A percentile compares a stretch with the other conserved stretches of the same genome.
These are phyloP conservation scores for Doryteuthis pealeii DNA, from an alignment of 1,140 invertebrate species.

Conservation along the genomic window DNA sequence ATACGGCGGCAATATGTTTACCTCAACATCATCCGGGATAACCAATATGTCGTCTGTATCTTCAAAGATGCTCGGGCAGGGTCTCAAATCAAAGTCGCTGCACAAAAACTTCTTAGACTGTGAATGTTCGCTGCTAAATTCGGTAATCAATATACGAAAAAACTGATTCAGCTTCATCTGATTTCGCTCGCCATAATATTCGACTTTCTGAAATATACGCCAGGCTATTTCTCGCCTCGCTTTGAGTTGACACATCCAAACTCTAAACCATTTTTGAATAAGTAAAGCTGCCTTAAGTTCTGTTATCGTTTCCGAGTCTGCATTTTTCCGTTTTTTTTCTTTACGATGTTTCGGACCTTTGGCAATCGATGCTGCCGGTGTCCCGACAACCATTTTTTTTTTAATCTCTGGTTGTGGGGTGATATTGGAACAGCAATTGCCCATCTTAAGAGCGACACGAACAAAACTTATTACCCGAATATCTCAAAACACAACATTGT, in stretches of 20 bases:
- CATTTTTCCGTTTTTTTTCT: no score
- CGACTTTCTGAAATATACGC: constrained; percentile 91
- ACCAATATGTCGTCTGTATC: not conserved
- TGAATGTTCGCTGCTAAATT: not conserved
- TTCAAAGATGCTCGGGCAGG: not conserved
- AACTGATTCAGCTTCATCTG: constrained; percentile 77
- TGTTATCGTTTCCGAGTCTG: not conserved
- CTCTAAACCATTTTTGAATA: constrained; percentile 89
- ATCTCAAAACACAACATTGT: no score
- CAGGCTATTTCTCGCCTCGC: constrained; percentile 83
- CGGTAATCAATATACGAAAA: not conserved
- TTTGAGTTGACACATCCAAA: constrained; percentile 83
- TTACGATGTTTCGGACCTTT: no score
- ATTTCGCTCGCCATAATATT: constrained; percentile 91
- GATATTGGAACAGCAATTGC: no score
- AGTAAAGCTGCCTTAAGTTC: constrained; percentile 71
- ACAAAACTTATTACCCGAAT: no score
- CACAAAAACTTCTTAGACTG: not conserved
- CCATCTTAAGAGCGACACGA: no score
- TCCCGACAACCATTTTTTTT: no score
- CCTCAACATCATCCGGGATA: not conserved
- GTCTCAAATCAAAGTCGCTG: not conserved
- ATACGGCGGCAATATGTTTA: not conserved
- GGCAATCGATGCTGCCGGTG: no score
- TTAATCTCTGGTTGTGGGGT: no score